A percentile compares a stretch with the other conserved stretches of the same genome.
Evolutionary conservation across 1,140 invertebrate species (phyloP).

Genomic region (Antheraea mylitta): DNA sequence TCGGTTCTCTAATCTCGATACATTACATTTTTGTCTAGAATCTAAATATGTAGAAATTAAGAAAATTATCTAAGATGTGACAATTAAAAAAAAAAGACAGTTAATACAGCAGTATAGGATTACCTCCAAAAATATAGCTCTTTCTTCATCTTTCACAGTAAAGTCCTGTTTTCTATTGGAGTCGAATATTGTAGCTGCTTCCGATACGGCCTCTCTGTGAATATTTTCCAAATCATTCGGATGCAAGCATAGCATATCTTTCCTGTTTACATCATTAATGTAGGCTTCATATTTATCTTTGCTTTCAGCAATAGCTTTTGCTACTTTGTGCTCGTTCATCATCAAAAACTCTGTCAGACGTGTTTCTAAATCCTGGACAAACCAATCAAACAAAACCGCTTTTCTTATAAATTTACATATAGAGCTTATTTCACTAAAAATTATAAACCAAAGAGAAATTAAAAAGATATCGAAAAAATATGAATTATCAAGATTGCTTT

Average conservation of each 20-base stretch:
- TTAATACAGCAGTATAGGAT: neutral
- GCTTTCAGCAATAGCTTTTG: neutral
- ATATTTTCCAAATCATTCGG: conserved; percentile 1
- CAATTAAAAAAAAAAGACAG: too few species aligned
- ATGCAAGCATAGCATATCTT: conserved; percentile 4
- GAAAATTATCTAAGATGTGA: neutral
- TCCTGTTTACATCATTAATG: neutral
- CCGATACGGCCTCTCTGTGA: neutral
- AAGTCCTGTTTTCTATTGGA: neutral
- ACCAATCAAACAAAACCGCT: neutral
- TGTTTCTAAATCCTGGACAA: conserved; percentile 13
- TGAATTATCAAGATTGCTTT: too few species aligned
- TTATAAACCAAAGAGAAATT: too few species aligned
- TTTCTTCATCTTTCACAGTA: neutral
- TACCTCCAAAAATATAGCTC: conserved; percentile 4
- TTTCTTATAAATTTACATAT: neutral
- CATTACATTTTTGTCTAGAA: too few species aligned
- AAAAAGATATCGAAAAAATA: too few species aligned
- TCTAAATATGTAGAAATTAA: too few species aligned
- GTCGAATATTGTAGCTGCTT: neutral
- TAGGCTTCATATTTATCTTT: neutral
- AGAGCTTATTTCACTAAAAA: too few species aligned
- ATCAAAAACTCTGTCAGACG: conserved; percentile 4
- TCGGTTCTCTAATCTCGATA: too few species aligned
- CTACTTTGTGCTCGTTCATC: conserved; percentile 9